phyloP scores from a whole-genome alignment of 2,113 vertebrate genomes.

The Thunnus maccoyii region DNA sequence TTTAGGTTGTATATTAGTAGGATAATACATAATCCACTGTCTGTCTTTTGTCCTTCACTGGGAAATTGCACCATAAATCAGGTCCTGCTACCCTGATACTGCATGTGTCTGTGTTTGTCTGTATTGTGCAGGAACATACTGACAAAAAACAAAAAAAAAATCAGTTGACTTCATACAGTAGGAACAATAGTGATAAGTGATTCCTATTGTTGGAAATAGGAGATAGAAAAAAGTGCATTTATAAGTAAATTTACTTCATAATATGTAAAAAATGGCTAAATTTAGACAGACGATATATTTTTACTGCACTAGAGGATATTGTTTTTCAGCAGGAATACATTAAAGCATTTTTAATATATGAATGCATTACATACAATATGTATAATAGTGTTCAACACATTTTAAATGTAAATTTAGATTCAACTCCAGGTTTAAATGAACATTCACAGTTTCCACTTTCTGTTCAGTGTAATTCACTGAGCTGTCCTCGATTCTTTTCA shows the following conservation, averaged over 20 bases:
- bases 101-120: background rate
- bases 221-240: no score
- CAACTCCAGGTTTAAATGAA: background rate
- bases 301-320: no score
- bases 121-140: background rate
- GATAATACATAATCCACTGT: background rate
- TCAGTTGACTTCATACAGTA: no score
- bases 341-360: no score
- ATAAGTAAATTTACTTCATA: background rate
- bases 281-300: no score
- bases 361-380: no score
- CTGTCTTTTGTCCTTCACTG: background rate
- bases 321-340: no score
- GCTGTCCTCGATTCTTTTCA: slow-evolving; percentile 22
- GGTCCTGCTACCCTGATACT: no score
- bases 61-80: background rate
- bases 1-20: background rate
- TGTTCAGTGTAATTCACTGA: background rate
- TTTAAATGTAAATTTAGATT: background rate
- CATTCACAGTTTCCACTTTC: background rate
- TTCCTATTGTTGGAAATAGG: no score
- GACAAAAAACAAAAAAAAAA: background rate
- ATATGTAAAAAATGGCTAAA: no score
- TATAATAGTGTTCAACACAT: background rate
- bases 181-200: no score